phyloP scores from a whole-genome alignment of 2,888 invertebrate species.

The Omphaloscelis lunosa region DNA sequence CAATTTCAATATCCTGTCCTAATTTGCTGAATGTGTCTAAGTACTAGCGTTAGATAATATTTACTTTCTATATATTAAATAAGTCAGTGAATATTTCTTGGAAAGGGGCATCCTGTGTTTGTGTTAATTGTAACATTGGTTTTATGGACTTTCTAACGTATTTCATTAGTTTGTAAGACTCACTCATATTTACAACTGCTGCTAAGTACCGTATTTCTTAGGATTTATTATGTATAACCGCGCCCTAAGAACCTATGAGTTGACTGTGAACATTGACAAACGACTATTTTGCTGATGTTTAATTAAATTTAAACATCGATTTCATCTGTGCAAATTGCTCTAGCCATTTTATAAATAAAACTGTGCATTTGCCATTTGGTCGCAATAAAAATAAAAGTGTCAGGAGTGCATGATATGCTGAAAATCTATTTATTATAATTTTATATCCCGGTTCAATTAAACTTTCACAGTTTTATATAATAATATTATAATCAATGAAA shows the following conservation, averaged over 20 bases:
- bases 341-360: not conserved
- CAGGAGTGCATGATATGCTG: constrained; percentile 3
- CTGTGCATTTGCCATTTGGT: constrained; percentile 2
- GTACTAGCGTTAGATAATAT: too few relatives aligned
- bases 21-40: too few relatives aligned
- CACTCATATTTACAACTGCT: too few relatives aligned
- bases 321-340: not conserved
- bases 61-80: too few relatives aligned
- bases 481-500: constrained; percentile 1
- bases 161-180: too few relatives aligned
- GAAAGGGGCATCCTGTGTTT: too few relatives aligned
- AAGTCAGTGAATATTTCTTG: too few relatives aligned
- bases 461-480: not conserved
- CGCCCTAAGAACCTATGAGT: constrained; percentile 43
- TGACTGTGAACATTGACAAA: not conserved
- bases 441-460: not conserved
- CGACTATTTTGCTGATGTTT: not conserved
- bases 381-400: not conserved
- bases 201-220: not conserved
- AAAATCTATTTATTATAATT: constrained; percentile 17
- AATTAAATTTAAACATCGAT: not conserved
- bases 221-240: constrained; percentile 41
- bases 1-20: too few relatives aligned
- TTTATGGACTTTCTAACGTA: too few relatives aligned
- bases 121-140: too few relatives aligned